These are phyloP conservation scores for Hypercompe scribonia DNA, from an alignment of 2,888 invertebrate species.

Conservation along the genomic window DNA sequence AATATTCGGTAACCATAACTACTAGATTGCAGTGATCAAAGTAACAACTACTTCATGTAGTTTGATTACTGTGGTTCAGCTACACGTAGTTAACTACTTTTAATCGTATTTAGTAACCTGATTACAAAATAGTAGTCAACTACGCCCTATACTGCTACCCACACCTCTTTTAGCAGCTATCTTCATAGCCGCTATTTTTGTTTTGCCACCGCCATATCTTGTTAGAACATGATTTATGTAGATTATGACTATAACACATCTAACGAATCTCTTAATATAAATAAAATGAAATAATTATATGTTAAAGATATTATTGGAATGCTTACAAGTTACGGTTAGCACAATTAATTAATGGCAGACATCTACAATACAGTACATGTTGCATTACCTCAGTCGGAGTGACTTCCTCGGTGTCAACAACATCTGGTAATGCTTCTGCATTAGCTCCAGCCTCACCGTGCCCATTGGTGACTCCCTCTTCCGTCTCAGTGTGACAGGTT, in stretches of 20 bases:
- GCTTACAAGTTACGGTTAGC: slow-evolving; percentile 62
- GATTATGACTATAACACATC: not conserved
- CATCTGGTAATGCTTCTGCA: slow-evolving; percentile 77
- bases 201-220: too few relatives aligned
- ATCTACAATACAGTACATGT: slow-evolving; percentile 81
- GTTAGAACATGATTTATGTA: not conserved
- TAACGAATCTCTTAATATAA: not conserved
- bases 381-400: slow-evolving; percentile 85
- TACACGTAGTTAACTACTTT: too few relatives aligned
- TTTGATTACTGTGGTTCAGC: too few relatives aligned
- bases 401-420: slow-evolving; percentile 82
- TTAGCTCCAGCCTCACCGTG: slow-evolving; percentile 61
- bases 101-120: too few relatives aligned
- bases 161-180: too few relatives aligned
- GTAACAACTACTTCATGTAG: too few relatives aligned
- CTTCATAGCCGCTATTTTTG: too few relatives aligned
- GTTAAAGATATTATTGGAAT: slow-evolving; percentile 23
- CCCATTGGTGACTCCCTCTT: slow-evolving; percentile 53
- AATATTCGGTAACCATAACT: too few relatives aligned
- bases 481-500: slow-evolving; percentile 84
- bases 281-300: not conserved
- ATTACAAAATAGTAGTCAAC: too few relatives aligned
- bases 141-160: too few relatives aligned
- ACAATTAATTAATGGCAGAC: slow-evolving; percentile 78
- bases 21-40: too few relatives aligned